Base-by-base conservation (phyloP, 1,140 invertebrate species). In the Micrasema longulum region DNA sequence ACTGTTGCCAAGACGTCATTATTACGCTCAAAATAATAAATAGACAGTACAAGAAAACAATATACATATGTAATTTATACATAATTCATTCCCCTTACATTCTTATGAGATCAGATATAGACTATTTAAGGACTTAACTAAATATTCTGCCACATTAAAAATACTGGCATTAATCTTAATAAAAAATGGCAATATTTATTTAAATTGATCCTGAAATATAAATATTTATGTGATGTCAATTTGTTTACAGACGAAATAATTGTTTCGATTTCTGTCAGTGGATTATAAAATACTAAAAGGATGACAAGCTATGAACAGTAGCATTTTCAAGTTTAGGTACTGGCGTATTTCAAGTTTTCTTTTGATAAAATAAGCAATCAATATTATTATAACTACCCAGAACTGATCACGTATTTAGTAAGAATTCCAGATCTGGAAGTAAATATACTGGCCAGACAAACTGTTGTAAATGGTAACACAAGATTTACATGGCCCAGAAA, bases 81-180 rank as follows among this genome's bases (percentile, higher is more conserved):
- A 67, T 18, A 67, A 18, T 38, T 16, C 35, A 45, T 26, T 64
- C 43, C 5, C 22, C 55, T 60, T 65, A 48, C 47, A 65, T 7
- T 2, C 47, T 65, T 48, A 67, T 67, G 64, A 67, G 64, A 67
- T 67, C 64, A 67, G 36, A 67, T 67, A 52, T 36, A 67, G 64
- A 67, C 64, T 67, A 67, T 53, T 52, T 67, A 67, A 67, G 36
- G 47, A 67, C 64, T 67, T 55, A 65, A 65, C 55, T 52, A 53
- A 22, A 43, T 53, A 12, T 55, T 20, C 36, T 67, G 50, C 50
- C 64, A 67, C 36, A 38, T 67, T 67, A 7, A 38, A 65, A 48
- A 67, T 67, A 67, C 64, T 67, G 64, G 47, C 50, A 52, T 31
- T 31, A 52, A 52, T 48, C 60, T 64, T 64, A 64, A 64, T 35